These are phyloP conservation scores for Telenomus remus DNA, from an alignment of 1,140 invertebrate genomes.

Conservation along the genomic window DNA sequence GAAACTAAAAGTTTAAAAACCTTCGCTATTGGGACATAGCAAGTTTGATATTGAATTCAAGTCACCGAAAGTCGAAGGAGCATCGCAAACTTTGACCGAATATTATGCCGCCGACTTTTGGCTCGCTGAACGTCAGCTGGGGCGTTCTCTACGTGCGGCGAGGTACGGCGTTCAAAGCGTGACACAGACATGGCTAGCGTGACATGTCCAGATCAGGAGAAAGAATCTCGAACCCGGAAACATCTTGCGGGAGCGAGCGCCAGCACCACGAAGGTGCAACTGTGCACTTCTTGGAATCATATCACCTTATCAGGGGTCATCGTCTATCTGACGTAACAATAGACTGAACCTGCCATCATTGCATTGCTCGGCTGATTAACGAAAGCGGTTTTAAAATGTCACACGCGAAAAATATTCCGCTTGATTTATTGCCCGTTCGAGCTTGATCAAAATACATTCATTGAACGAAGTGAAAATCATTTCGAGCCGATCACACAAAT, in stretches of 20 bases:
- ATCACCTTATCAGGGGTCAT: slow-evolving; percentile 47
- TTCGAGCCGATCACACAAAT: too few species aligned
- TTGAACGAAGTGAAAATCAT: too few species aligned
- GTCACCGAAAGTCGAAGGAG: slow-evolving; percentile 12
- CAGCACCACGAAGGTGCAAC: slow-evolving; percentile 46
- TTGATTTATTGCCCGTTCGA: too few species aligned
- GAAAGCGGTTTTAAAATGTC: neutral
- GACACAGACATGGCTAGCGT: slow-evolving; percentile 54
- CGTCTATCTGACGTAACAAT: slow-evolving; percentile 46
- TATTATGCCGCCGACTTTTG: slow-evolving; percentile 22
- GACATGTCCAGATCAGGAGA: slow-evolving; percentile 50
- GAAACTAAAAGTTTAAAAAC: neutral
- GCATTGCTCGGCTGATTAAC: slow-evolving; percentile 20
- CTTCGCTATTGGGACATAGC: neutral
- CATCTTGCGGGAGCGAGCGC: slow-evolving; percentile 42
- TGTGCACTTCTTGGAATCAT: slow-evolving; percentile 39
- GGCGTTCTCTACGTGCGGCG: slow-evolving; percentile 12
- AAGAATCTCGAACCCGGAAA: slow-evolving; percentile 58
- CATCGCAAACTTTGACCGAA: slow-evolving; percentile 19
- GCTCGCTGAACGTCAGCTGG: neutral
- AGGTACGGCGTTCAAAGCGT: slow-evolving; percentile 42
- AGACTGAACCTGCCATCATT: slow-evolving; percentile 32
- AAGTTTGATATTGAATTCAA: slow-evolving; percentile 14
- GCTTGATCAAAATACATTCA: too few species aligned
- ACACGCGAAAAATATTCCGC: neutral